Base-by-base conservation (phyloP, 2,888 invertebrate genomes). In the Drosophila testacea region DNA sequence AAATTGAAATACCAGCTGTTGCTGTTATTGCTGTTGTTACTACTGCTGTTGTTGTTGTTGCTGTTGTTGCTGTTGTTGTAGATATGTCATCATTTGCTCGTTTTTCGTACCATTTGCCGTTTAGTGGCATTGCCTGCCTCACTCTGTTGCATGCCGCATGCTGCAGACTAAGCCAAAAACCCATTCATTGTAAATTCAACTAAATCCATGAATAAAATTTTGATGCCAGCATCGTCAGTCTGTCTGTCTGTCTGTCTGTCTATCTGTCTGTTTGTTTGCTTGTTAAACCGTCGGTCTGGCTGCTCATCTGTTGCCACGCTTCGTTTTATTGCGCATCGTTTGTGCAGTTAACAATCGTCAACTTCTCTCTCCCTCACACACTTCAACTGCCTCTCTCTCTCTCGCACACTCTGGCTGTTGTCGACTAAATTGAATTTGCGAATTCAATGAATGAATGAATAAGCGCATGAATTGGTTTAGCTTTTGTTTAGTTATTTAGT, bases 381-480 rank as follows among this genome's bases (percentile, higher is more conserved):
- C 46, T 48, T 50, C 34, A 55, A 5, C 30, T 3, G 55, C 30
- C 41, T 32, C 61, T 39, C 32, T 13, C 39, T 32, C 44, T 28
- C 46, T 34, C 27, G 3, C 28, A 9, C 52, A 2, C 42, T 28
- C 56, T 52, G 2, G 41, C 28, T 41, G 59, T 39, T 34, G 36
- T 13, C 27, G 61, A 27, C 75, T 77, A 89, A 91, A 91, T 91
- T 91, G 88, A 91, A 91, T 91, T 91, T 91, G 62, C 91, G 85
- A 91, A 91, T 91, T 91, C 90, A 90, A 90, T 91, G 91, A 90
- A 88, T 88, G 88, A 74, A 78, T 66, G 66, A 90, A 88, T 85
- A 85, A 77, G 77, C 67, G 61, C 69, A 65, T 80, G 77, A 83
- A 90, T 90, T 90, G 88, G 83, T 86, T 89, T 88, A 89, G 86